These are phyloP conservation scores for Danio albolineatus DNA, from an alignment of 2,797 vertebrate genomes.

Conservation along the genomic window DNA sequence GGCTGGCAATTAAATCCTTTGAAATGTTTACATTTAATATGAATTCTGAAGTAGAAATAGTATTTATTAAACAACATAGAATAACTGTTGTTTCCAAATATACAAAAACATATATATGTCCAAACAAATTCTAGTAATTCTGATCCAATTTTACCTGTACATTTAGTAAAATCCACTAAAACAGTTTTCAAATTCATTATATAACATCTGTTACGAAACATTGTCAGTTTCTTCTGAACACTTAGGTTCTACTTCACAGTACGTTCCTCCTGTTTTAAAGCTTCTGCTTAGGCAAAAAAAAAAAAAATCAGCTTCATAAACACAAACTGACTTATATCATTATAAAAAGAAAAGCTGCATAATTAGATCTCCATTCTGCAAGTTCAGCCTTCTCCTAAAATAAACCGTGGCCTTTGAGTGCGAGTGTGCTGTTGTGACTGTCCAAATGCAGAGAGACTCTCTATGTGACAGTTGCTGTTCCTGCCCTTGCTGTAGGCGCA, in stretches of 20 bases:
- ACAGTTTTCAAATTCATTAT: too few relatives aligned
- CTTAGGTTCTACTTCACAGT: background rate
- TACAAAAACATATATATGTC: too few relatives aligned
- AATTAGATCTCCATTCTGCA: conserved; percentile 24
- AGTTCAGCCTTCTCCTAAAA: conserved; percentile 40
- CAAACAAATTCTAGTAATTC: too few relatives aligned
- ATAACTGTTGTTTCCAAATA: too few relatives aligned
- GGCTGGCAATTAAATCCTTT: too few relatives aligned
- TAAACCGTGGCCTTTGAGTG: conserved; percentile 43
- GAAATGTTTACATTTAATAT: too few relatives aligned
- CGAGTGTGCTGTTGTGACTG: conserved; percentile 36
- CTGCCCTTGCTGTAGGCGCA: conserved; percentile 44
- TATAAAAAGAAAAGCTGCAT: conserved; percentile 28
- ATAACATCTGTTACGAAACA: background rate
- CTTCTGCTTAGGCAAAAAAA: background rate
- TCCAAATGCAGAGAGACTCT: conserved; percentile 9
- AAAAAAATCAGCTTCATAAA: background rate
- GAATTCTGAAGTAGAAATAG: too few relatives aligned
- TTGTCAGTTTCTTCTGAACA: background rate
- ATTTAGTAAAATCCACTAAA: too few relatives aligned
- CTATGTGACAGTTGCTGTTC: conserved; percentile 40
- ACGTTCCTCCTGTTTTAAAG: background rate
- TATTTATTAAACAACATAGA: too few relatives aligned
- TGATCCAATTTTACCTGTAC: too few relatives aligned
- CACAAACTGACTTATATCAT: background rate